Evolutionary conservation across 1,140 invertebrate species (phyloP).

Genomic region (Littorina saxatilis): DNA sequence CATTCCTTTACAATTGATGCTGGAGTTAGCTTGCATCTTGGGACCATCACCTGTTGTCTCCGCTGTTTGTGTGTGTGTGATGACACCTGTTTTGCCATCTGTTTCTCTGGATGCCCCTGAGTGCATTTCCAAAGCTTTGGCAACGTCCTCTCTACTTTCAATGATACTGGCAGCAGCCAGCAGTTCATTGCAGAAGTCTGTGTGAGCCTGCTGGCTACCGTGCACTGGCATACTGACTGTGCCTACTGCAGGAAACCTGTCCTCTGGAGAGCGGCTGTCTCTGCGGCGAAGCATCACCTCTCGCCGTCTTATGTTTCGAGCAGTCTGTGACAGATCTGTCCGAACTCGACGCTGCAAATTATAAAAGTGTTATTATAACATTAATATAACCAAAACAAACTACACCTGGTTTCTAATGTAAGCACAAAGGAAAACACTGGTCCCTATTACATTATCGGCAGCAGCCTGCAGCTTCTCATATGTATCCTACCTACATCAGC

Average conservation of each 20-base stretch:
- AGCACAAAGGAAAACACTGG: too few relatives aligned
- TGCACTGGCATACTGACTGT: constrained; percentile 4
- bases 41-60: background rate
- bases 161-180: constrained; percentile 50
- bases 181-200: constrained; percentile 46
- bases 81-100: background rate
- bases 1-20: background rate
- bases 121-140: background rate
- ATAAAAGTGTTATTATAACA: background rate
- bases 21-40: background rate
- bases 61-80: background rate
- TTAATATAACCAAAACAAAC: too few relatives aligned
- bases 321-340: constrained; percentile 48
- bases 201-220: background rate
- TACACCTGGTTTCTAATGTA: too few relatives aligned
- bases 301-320: constrained; percentile 43
- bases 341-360: constrained; percentile 42
- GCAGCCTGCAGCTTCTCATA: too few relatives aligned
- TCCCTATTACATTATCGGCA: too few relatives aligned
- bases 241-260: constrained; percentile 24
- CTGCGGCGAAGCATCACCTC: constrained; percentile 39
- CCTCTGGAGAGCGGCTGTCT: constrained; percentile 34
- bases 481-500: too few relatives aligned
- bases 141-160: constrained; percentile 35
- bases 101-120: background rate